Conservation (phyloP, 2,113 vertebrate species). For the Corvus moneduloides region DNA sequence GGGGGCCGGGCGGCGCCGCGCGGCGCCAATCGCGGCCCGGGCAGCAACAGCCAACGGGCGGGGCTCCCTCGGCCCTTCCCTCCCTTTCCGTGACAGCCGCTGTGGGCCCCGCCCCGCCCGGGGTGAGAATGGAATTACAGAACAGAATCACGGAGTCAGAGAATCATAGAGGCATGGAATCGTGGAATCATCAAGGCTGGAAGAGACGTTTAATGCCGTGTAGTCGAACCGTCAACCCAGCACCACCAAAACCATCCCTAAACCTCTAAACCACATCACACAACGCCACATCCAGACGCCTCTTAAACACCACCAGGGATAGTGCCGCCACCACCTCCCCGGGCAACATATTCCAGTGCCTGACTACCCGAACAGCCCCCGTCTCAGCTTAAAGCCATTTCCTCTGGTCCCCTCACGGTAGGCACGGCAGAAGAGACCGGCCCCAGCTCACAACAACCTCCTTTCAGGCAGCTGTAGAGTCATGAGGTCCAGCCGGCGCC, state of each 20-base stretch:
- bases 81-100: background rate
- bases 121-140: too few species aligned
- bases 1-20: background rate
- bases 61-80: background rate
- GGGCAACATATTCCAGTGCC: background rate
- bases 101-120: background rate
- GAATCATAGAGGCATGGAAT: background rate
- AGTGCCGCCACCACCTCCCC: too few species aligned
- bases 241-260: background rate
- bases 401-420: background rate
- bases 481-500: background rate
- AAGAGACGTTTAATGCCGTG: background rate
- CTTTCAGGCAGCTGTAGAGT: background rate
- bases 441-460: background rate
- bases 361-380: background rate
- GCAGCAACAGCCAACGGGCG: background rate
- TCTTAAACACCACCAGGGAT: background rate
- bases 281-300: background rate
- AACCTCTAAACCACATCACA: background rate
- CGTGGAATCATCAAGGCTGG: background rate
- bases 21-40: background rate
- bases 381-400: background rate
- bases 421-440: background rate
- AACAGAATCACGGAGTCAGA: rapidly evolving
- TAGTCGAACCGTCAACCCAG: background rate